These are phyloP conservation scores for Stictonetta naevosa DNA, from an alignment of 2,113 vertebrate species.

Conservation along the genomic window DNA sequence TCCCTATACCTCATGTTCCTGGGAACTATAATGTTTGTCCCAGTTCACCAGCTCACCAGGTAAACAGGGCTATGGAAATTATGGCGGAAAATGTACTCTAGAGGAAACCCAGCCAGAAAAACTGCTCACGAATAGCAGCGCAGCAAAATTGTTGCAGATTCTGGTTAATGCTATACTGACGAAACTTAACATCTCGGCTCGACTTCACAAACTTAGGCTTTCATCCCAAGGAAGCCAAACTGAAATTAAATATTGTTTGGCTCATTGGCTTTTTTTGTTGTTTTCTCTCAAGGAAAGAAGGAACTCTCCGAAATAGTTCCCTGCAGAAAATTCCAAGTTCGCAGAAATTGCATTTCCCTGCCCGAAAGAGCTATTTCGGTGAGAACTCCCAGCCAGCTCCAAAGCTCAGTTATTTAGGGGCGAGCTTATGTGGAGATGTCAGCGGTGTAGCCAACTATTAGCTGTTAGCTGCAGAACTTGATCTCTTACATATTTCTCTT, in stretches of 20 bases:
- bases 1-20: not conserved
- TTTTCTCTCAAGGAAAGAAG: not conserved
- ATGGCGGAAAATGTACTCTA: not conserved
- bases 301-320: not conserved
- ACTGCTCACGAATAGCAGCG: not conserved
- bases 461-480: not conserved
- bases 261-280: not conserved
- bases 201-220: not conserved
- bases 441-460: not conserved
- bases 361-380: not conserved
- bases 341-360: not conserved
- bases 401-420: conserved; percentile 16
- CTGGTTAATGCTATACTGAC: not conserved
- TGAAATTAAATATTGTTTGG: not conserved
- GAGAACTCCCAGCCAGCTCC: not conserved
- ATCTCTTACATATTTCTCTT: conserved; percentile 4
- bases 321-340: not conserved
- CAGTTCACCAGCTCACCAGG: not conserved
- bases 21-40: not conserved
- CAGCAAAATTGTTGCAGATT: not conserved
- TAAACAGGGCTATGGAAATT: not conserved
- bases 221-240: not conserved
- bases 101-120: not conserved
- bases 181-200: not conserved
- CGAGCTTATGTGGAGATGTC: not conserved